These are phyloP conservation scores for Pterois miles DNA, from an alignment of 2,797 vertebrate genomes.

Conservation along the genomic window DNA sequence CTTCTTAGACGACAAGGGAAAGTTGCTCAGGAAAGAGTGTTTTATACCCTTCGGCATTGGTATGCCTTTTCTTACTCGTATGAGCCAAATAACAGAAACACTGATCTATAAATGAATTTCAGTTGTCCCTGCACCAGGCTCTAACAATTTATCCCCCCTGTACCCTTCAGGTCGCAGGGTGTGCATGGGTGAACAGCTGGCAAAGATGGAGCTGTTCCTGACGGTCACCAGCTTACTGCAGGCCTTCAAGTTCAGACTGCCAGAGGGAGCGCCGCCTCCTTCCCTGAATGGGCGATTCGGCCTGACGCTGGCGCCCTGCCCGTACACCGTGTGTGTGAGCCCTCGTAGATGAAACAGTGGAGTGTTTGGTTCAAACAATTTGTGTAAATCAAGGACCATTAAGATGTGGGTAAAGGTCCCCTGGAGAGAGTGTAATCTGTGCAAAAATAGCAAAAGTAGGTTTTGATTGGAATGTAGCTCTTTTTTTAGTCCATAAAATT, in stretches of 20 bases:
- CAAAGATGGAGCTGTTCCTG: conserved; percentile 97
- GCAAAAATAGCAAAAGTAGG: neutral
- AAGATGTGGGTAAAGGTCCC: neutral
- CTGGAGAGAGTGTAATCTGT: neutral
- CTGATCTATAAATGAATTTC: neutral
- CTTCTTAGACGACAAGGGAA: conserved; percentile 91
- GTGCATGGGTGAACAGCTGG: conserved; percentile 97
- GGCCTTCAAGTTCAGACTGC: conserved; percentile 88
- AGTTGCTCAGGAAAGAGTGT: conserved; percentile 88
- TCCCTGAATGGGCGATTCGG: conserved; percentile 89
- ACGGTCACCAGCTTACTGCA: conserved; percentile 91
- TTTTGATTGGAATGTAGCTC: neutral
- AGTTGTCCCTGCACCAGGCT: neutral
- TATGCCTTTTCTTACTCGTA: conserved; percentile 58
- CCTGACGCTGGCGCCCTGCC: conserved; percentile 90
- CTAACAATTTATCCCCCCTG: neutral
- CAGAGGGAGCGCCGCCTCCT: conserved; percentile 83
- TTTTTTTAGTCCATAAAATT: neutral
- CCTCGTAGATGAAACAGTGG: conserved; percentile 44
- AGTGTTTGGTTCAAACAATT: neutral
- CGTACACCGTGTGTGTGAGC: conserved; percentile 83
- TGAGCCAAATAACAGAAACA: neutral
- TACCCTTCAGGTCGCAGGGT: conserved; percentile 88
- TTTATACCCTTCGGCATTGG: conserved; percentile 98
- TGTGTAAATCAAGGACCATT: neutral